phyloP scores from a whole-genome alignment of 2,888 invertebrate genomes.

The Melinaea menophilus region DNA sequence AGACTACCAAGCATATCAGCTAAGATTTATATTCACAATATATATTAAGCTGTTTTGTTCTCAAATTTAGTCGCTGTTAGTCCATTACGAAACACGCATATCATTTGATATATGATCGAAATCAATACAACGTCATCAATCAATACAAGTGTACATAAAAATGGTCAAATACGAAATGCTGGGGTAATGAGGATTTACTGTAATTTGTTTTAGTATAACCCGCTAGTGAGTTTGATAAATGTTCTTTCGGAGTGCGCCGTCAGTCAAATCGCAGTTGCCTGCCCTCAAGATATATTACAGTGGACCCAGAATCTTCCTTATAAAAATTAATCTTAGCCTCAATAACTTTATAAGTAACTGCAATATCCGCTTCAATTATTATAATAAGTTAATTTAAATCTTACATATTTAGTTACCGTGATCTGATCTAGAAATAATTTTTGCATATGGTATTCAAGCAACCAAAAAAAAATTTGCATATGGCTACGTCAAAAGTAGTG shows the following conservation, averaged over 20 bases:
- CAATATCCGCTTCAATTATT: conserved; percentile 26
- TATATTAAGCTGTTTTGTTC: no score
- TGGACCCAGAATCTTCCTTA: conserved; percentile 69
- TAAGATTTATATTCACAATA: no score
- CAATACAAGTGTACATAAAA: conserved; percentile 23
- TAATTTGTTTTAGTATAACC: conserved; percentile 62
- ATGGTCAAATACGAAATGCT: conserved; percentile 60
- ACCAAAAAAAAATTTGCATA: no score
- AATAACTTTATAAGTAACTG: conserved; percentile 70
- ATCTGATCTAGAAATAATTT: background rate
- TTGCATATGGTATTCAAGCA: no score
- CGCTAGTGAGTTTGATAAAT: no score
- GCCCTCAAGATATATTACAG: conserved; percentile 64
- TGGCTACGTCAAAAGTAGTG: no score
- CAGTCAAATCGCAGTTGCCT: no score
- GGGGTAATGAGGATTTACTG: conserved; percentile 76
- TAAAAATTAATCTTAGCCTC: conserved; percentile 64
- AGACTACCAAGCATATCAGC: no score
- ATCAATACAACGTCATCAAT: background rate
- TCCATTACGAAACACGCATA: background rate
- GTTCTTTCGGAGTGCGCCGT: no score
- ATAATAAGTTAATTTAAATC: background rate
- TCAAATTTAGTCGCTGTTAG: no score
- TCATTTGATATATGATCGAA: background rate
- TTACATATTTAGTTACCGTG: no score